Conservation (phyloP, 2,797 vertebrate genomes). For the Cottoperca gobio region DNA sequence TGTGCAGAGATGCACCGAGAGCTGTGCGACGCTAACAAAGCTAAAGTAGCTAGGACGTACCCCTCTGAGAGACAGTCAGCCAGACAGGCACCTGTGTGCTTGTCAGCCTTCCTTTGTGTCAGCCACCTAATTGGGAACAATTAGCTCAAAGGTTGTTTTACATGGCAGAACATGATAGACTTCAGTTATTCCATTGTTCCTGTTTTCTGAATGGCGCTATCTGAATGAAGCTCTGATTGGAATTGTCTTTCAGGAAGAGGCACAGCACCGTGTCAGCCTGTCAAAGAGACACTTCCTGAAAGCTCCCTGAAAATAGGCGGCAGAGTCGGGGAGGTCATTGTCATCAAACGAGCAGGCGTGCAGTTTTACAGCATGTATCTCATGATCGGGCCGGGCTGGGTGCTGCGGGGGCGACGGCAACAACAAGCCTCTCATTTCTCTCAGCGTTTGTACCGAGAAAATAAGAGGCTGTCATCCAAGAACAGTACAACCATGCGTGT, state of each 20-base stretch:
- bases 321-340: conserved; percentile 57
- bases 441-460: conserved; percentile 49
- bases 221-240: conserved; percentile 73
- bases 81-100: conserved; percentile 72
- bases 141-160: conserved; percentile 80
- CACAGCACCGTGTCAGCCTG: conserved; percentile 52
- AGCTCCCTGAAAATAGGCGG: conserved; percentile 51
- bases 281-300: conserved; percentile 65
- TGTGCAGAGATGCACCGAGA: conserved; percentile 39
- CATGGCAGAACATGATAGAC: conserved; percentile 76
- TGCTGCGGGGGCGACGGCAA: conserved; percentile 18
- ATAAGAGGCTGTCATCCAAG: conserved; percentile 66
- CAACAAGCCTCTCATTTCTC: conserved; percentile 63
- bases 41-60: conserved; percentile 50
- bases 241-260: conserved; percentile 60
- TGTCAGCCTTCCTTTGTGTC: conserved; percentile 74
- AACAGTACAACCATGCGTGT: conserved; percentile 20
- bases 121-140: conserved; percentile 77
- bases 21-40: conserved; percentile 53
- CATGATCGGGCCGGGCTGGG: conserved; percentile 45
- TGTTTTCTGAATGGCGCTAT: conserved; percentile 70
- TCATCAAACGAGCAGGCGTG: conserved; percentile 62
- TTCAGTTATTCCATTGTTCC: conserved; percentile 74
- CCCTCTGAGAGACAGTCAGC: conserved; percentile 59
- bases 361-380: conserved; percentile 53